Conservation (phyloP, 1,140 invertebrate genomes). For the Saxidomus purpurata region DNA sequence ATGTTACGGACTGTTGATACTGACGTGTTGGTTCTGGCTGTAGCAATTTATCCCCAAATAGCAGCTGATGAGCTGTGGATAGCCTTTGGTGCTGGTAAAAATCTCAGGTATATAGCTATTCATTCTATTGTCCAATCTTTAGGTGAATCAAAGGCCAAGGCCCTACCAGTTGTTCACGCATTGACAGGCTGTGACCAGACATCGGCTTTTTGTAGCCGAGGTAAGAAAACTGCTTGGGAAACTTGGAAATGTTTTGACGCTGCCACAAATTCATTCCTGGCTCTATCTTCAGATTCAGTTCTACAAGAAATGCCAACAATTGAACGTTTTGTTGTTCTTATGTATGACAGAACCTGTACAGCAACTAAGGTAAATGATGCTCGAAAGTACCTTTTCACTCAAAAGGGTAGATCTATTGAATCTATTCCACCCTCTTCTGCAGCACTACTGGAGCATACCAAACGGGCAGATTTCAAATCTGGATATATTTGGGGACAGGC, state of each 20-base stretch:
- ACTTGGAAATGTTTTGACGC: background rate
- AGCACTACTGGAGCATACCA: background rate
- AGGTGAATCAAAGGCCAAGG: background rate
- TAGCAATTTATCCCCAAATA: conserved; percentile 45
- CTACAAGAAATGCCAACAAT: background rate
- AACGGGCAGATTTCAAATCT: conserved; percentile 39
- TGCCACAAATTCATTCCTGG: background rate
- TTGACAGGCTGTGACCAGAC: conserved; percentile 33
- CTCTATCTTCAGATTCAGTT: background rate
- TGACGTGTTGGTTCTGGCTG: conserved; percentile 75
- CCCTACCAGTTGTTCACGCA: background rate
- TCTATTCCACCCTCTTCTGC: background rate
- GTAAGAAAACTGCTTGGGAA: conserved; percentile 41
- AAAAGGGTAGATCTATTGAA: background rate
- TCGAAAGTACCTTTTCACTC: background rate
- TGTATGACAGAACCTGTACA: background rate
- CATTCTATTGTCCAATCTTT: background rate
- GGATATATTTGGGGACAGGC: background rate
- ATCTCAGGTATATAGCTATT: conserved; percentile 6
- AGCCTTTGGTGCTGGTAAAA: conserved; percentile 66
- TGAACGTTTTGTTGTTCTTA: background rate
- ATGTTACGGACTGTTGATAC: conserved; percentile 74
- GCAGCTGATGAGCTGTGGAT: conserved; percentile 53
- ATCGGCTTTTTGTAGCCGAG: background rate
- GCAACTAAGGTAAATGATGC: background rate